phyloP scores from a whole-genome alignment of 2,797 vertebrate species.

The Myotis vivesi region DNA sequence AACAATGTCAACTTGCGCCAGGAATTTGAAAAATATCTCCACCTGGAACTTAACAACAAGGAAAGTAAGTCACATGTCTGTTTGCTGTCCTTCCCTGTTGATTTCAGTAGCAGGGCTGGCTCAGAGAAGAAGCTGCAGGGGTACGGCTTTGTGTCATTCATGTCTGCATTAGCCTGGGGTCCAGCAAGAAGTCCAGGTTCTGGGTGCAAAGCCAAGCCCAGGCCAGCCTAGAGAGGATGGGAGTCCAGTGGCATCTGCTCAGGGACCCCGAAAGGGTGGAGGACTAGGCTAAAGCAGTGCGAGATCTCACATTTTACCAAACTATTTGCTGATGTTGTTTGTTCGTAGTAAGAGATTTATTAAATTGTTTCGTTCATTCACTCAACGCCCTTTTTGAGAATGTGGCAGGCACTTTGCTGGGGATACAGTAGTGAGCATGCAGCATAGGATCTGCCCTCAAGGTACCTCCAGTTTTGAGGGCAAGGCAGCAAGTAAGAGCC shows the following conservation, averaged over 20 bases:
- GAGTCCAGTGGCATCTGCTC: background rate
- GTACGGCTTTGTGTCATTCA: background rate
- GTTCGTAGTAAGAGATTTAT: background rate
- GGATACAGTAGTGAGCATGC: background rate
- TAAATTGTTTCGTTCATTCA: background rate
- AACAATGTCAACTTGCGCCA: background rate
- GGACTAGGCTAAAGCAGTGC: background rate
- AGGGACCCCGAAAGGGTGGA: background rate
- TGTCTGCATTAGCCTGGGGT: background rate
- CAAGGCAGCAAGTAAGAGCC: background rate
- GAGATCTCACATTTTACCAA: background rate
- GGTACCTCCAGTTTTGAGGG: background rate
- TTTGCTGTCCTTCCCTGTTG: background rate
- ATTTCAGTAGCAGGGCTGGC: background rate
- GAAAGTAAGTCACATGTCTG: constrained; percentile 79
- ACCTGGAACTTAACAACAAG: constrained; percentile 72
- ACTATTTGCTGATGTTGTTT: background rate
- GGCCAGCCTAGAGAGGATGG: background rate
- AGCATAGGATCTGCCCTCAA: background rate
- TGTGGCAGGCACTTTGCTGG: background rate
- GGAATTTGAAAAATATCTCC: constrained; percentile 79
- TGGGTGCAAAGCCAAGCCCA: background rate
- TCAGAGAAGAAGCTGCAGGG: background rate
- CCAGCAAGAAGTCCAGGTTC: background rate
- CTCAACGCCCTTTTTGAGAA: background rate